Base-by-base conservation (phyloP, 2,888 invertebrate species). In the Steromphala cineraria region DNA sequence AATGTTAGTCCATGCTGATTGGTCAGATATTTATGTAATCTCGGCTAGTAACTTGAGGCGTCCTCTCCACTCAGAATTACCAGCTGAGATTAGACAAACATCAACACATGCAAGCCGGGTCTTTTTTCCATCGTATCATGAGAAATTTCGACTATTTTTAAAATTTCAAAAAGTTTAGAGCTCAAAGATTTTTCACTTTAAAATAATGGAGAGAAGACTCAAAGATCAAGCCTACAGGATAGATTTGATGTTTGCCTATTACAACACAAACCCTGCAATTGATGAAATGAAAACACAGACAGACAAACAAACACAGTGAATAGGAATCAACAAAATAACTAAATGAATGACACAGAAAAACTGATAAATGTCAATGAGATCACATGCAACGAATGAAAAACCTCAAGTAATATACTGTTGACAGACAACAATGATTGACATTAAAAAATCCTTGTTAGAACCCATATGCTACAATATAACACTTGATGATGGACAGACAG, bases 11-110 rank as follows among this genome's bases (percentile, higher is more conserved):
- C 79, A 77, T 82, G 89, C 83, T 86, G 89, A 84, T 84, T 82
- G 84, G 78, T 83, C 79, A 82, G 88, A 89, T 84, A 90, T 90
- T 90, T 86, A 86, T 96, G 95, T 95, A 96, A 96, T 96, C 97
- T 96, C 97, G 96, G 95, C 95, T 95, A 96, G 96, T 96, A 96
- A 96, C 96, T 96, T 96, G 96, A 96, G 96, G 96, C 88, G 91
- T 75, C 40, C 75, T n/a, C 46, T n/a, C 89, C 75, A 95, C 97
- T 97, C 98, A 97, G 97, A 97, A 97, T 98, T 98, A 98, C 98
- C 97, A 96, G 96, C 97, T 98, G 98, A 98, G 98, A 98, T 98
- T 98, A 96, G 95, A 95, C 96, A 93, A 91, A 90, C 90, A 87
- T 85, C 87, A 84, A 84, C 85, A 84, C 83, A 82, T 82, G 81